Evolutionary conservation across 2,113 vertebrate genomes (phyloP).

Genomic region (Pollimyrus isidori): DNA sequence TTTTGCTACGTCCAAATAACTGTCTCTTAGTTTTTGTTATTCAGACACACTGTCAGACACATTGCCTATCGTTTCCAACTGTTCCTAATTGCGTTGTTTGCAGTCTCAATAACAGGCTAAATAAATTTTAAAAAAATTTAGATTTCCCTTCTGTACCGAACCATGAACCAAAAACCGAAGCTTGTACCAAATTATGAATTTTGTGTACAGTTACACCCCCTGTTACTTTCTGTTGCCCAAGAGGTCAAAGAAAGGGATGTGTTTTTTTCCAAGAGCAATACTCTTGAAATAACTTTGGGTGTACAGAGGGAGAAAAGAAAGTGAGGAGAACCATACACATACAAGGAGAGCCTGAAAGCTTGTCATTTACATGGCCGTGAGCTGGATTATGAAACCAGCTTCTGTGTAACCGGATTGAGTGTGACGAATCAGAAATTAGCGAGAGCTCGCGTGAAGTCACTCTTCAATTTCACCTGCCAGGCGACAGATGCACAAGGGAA

Average conservation of each 20-base stretch:
- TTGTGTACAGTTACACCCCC: background rate
- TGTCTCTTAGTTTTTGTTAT: background rate
- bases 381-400: background rate
- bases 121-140: background rate
- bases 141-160: background rate
- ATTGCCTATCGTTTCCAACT: background rate
- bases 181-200: background rate
- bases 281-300: background rate
- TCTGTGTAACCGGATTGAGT: background rate
- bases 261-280: background rate
- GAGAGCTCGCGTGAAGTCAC: background rate
- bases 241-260: background rate
- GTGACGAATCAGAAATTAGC: background rate
- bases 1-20: background rate
- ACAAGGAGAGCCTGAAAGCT: background rate
- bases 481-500: slow-evolving; percentile 62
- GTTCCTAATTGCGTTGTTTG: background rate
- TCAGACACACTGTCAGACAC: background rate
- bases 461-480: slow-evolving; percentile 42
- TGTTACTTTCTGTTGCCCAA: background rate
- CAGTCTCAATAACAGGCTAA: background rate
- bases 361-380: background rate
- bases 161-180: background rate
- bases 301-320: background rate
- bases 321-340: background rate